Percentiles rank a stretch among this genome's conserved stretches.
Conservation (phyloP, 2,797 vertebrate species). For the Sardinella longiceps region DNA sequence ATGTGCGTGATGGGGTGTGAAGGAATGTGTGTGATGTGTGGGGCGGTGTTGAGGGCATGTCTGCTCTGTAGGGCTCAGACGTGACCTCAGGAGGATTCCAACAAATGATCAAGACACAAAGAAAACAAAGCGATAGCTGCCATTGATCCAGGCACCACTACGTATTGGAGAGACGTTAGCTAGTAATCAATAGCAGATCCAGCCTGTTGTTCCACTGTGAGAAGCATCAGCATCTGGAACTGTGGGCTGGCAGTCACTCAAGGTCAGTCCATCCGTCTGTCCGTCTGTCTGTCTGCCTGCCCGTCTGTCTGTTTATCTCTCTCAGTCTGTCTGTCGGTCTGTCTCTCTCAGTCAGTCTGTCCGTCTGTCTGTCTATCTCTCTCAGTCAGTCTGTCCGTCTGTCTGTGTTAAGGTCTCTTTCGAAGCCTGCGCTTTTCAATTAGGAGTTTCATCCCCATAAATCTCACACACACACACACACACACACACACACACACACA, state of each 20-base stretch:
- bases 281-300: constrained; percentile 12
- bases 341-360: background rate
- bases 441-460: background rate
- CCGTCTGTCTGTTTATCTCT: background rate
- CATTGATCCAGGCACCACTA: background rate
- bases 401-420: background rate
- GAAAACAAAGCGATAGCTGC: background rate
- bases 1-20: background rate
- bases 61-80: background rate
- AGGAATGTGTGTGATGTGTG: background rate
- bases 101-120: background rate
- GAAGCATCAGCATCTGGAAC: background rate
- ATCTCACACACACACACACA: no score
- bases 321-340: background rate
- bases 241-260: background rate
- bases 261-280: background rate
- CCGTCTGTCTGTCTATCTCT: no score
- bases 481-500: no score
- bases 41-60: background rate
- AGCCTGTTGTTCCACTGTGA: background rate
- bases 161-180: background rate
- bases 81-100: constrained; percentile 3
- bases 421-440: background rate
- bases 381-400: background rate
- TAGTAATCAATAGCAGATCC: background rate